Conservation (phyloP, 2,888 invertebrate genomes). For the Homarus gammarus region DNA sequence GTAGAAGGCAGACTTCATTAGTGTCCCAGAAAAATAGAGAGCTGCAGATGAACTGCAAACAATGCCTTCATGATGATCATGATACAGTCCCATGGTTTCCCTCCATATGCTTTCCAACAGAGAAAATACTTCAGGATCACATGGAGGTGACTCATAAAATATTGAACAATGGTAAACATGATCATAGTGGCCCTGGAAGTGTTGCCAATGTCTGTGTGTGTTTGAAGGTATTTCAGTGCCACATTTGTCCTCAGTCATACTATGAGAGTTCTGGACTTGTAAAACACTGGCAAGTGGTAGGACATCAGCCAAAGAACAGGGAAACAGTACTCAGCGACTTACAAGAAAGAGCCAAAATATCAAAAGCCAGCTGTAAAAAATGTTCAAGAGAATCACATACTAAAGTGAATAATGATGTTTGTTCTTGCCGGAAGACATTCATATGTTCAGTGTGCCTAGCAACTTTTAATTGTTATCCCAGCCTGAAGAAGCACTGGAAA, state of each 20-base stretch:
- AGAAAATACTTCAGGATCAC: neutral
- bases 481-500: neutral
- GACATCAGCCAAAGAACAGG: neutral
- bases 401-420: neutral
- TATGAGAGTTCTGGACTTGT: neutral
- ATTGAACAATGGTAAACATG: neutral
- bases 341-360: neutral
- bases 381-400: neutral
- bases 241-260: neutral
- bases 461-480: neutral
- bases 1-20: conserved; percentile 2
- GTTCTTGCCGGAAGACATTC: neutral
- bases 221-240: neutral
- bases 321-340: neutral
- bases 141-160: neutral
- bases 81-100: neutral
- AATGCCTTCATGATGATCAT: neutral
- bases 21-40: neutral
- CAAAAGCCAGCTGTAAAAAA: neutral
- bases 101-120: conserved; percentile 12
- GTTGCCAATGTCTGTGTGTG: neutral
- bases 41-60: neutral
- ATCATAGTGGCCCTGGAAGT: neutral
- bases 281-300: neutral
- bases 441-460: neutral